Conservation (phyloP, 2,888 invertebrate species). For the Rugalucina vietnamica region DNA sequence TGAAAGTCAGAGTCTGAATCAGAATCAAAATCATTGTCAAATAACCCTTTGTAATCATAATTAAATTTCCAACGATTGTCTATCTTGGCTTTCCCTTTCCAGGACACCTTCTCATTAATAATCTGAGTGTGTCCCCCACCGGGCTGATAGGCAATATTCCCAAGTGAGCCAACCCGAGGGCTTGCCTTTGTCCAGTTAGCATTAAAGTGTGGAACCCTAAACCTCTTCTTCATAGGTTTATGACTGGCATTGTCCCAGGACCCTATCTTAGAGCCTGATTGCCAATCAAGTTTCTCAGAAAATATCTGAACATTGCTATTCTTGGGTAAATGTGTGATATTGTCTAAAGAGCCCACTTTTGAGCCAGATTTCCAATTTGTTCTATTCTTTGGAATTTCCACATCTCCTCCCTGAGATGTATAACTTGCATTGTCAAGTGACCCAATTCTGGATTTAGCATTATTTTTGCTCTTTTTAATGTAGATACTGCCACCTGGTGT, state of each 20-base stretch:
- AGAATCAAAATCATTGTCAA: conserved; percentile 37
- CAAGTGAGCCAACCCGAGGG: conserved; percentile 66
- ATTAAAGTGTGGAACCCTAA: conserved; percentile 61
- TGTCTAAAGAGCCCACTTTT: conserved; percentile 69
- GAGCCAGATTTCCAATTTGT: conserved; percentile 67
- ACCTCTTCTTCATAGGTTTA: conserved; percentile 57
- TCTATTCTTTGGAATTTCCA: conserved; percentile 51
- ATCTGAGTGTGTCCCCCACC: conserved; percentile 71
- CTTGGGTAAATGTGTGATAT: conserved; percentile 65
- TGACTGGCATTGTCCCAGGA: conserved; percentile 73
- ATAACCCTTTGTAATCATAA: conserved; percentile 60
- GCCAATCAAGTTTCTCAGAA: conserved; percentile 68
- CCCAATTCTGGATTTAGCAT: conserved; percentile 62
- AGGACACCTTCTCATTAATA: conserved; percentile 72
- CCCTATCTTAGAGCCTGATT: conserved; percentile 68
- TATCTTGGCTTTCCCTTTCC: conserved; percentile 92
- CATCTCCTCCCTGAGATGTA: conserved; percentile 57
- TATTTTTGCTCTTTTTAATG: conserved; percentile 40
- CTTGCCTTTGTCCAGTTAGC: conserved; percentile 58
- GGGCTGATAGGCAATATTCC: conserved; percentile 66
- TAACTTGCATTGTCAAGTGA: conserved; percentile 69
- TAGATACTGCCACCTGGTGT: conserved; percentile 66
- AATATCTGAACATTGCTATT: conserved; percentile 68
- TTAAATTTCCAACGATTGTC: conserved; percentile 93
- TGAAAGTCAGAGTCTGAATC: conserved; percentile 47